phyloP scores from a whole-genome alignment of 2,797 vertebrate species.

The Amphiprion clarkii region DNA sequence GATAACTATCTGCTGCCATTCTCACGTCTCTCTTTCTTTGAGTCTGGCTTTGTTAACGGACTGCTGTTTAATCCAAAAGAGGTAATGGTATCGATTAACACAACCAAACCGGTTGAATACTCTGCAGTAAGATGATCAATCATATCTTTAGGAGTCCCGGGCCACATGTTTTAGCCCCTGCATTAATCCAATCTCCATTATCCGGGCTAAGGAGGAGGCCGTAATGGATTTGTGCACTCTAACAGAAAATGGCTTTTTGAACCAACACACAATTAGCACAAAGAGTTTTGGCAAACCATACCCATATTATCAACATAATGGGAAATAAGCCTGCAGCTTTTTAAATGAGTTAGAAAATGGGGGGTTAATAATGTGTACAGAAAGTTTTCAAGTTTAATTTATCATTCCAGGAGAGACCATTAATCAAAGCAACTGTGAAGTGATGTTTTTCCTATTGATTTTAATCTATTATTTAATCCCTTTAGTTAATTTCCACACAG shows the following conservation, averaged over 20 bases:
- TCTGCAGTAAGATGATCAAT: slow-evolving; percentile 97
- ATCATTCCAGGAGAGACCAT: slow-evolving; percentile 77
- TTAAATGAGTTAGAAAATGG: slow-evolving; percentile 89
- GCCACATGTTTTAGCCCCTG: slow-evolving; percentile 89
- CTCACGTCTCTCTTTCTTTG: slow-evolving; percentile 22
- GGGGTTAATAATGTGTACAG: slow-evolving; percentile 85
- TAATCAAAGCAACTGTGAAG: slow-evolving; percentile 82
- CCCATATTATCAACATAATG: slow-evolving; percentile 89
- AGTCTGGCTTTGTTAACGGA: slow-evolving; percentile 43
- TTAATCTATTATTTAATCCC: slow-evolving; percentile 87
- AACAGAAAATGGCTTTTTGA: slow-evolving; percentile 99
- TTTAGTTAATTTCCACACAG: slow-evolving; percentile 72
- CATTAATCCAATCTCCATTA: slow-evolving; percentile 97
- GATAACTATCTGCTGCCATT: not conserved
- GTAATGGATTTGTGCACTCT: slow-evolving; percentile 99
- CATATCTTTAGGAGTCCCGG: slow-evolving; percentile 85
- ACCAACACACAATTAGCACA: slow-evolving; percentile 96
- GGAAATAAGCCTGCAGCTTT: slow-evolving; percentile 86
- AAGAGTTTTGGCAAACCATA: slow-evolving; percentile 87
- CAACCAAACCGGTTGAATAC: slow-evolving; percentile 73
- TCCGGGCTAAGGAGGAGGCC: slow-evolving; percentile 89
- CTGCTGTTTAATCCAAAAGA: slow-evolving; percentile 76
- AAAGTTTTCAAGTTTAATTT: slow-evolving; percentile 89
- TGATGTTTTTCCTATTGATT: slow-evolving; percentile 90
- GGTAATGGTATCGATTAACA: slow-evolving; percentile 87